Base-by-base conservation (phyloP, 2,797 vertebrate genomes). In the Apogon hyalosoma region DNA sequence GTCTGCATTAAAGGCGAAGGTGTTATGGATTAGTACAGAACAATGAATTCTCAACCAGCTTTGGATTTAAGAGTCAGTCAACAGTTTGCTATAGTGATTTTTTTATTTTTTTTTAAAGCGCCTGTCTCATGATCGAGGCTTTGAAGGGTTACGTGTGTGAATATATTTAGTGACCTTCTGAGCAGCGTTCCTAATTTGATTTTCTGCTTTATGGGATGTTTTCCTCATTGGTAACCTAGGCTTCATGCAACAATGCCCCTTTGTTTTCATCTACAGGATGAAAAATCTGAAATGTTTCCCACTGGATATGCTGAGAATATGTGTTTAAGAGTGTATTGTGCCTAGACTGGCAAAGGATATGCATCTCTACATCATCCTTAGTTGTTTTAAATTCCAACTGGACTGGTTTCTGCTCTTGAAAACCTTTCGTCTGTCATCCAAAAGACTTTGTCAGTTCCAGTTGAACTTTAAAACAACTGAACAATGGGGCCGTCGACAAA, bases 71-170 rank as follows among this genome's bases (percentile, higher is more conserved):
- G 43, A 49, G 28, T 77, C 50, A 60, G 1, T 53, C 12, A 24
- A 7, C 16, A 53, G 69, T 63, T 46, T 70, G 38, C 42, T 63
- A 55, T 28, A 33, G 48, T 63, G 43, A 68, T 52, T 28, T 28
- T 28, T 28, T 28, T 28, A 3, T 28, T 28, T 28, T 21, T 21
- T 21, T 21, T 21, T 43, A 21, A 24, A 75, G 78, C 50, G 38
- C 60, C 19, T 63, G 51, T 71, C 74, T 79, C 45, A 3, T 74
- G 72, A 76, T 69, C 14, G 0, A 57, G 51, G 46, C 59, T 70
- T 65, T 73, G 11, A 67, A 61, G 56, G 49, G 33, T 63, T 54
- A 68, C 33, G 50, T 56, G 41, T 45, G 15, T 68, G 11, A 14
- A 60, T 53, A 47, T 39, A 43, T 75, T 68, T 70, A 40, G 16